Base-by-base conservation (phyloP, 2,797 vertebrate genomes). In the Salarias fasciatus region DNA sequence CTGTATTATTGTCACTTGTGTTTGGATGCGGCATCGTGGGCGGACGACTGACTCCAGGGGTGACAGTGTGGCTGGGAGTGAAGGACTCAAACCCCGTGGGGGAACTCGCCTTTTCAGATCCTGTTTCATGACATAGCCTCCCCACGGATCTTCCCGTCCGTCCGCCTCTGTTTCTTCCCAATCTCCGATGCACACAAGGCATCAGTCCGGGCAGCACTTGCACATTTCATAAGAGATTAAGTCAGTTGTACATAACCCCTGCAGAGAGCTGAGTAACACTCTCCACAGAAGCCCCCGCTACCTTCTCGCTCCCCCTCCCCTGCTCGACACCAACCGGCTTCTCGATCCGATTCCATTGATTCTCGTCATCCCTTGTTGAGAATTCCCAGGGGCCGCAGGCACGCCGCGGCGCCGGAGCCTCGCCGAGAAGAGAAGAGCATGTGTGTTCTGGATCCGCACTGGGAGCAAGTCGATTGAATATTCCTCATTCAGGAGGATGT, bases 171-270 rank as follows among this genome's bases (percentile, higher is more conserved):
- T 49, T 50, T 53, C 53, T 50, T 51, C 55, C 58, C 70, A 60
- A 53, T 65, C 64, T 63, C 61, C 60, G 50, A 24, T 15, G 43
- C 62, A 67, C 67, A 75, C 51, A 52, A 72, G 45, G 63, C 72
- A 52, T 66, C 59, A 57, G 73, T 75, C 55, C 59, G 46, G 30
- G 66, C 72, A 55, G 48, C 65, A 68, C 71, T 79, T 63, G 55
- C 55, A 71, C 75, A 77, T 82, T 87, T 91, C 88, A 87, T 61
- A 87, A 85, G 64, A 69, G 69, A 89, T 89, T 81, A 89, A 79
- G 82, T 85, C 83, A 83, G 38, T 8, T 67, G 63, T 72, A 68
- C 42, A 61, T 47, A 68, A 57, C 62, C 77, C 86, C 86, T 52
- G 72, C 75, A 89, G 87, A 85, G 72, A 65, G 59, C 55, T 77